A percentile compares a stretch with the other conserved stretches of the same genome.
Evolutionary conservation across 1,140 invertebrate genomes (phyloP).

Genomic region (Eciton burchellii): DNA sequence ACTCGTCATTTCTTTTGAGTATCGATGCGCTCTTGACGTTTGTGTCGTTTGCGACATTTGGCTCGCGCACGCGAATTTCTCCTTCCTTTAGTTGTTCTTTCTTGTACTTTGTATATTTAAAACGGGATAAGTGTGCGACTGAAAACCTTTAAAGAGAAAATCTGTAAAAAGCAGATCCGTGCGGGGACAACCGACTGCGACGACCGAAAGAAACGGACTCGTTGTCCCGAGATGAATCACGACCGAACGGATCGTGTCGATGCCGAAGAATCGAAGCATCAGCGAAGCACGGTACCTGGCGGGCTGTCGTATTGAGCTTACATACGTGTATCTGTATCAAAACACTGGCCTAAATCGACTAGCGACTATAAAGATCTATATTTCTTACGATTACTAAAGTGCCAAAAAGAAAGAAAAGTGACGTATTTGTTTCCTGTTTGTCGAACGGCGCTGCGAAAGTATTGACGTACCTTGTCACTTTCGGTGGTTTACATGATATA

Average conservation of each 20-base stretch:
- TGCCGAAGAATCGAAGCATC: conserved; percentile 3
- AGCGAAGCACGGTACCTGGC: conserved; percentile 65
- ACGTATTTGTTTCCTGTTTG: conserved; percentile 48
- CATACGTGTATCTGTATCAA: conserved; percentile 42
- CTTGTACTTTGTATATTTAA: neutral
- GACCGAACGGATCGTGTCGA: conserved; percentile 3
- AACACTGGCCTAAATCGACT: conserved; percentile 67
- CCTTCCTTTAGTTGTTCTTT: conserved; percentile 37
- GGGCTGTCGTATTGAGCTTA: conserved; percentile 69
- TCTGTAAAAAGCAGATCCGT: neutral
- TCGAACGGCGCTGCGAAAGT: conserved; percentile 42
- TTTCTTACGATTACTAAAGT: conserved; percentile 58
- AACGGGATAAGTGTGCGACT: neutral
- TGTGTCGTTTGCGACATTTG: conserved; percentile 11
- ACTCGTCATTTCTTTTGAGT: neutral
- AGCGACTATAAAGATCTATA: conserved; percentile 57
- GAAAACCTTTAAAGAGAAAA: neutral
- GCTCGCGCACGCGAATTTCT: too few relatives aligned
- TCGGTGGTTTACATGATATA: conserved; percentile 32
- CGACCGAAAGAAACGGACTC: conserved; percentile 1
- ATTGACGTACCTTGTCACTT: conserved; percentile 50
- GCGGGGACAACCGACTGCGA: neutral
- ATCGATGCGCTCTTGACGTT: conserved; percentile 3
- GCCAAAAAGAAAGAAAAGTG: conserved; percentile 52
- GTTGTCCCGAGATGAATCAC: neutral